Evolutionary conservation across 2,888 invertebrate species (phyloP).

Genomic region (Volucella inflata): DNA sequence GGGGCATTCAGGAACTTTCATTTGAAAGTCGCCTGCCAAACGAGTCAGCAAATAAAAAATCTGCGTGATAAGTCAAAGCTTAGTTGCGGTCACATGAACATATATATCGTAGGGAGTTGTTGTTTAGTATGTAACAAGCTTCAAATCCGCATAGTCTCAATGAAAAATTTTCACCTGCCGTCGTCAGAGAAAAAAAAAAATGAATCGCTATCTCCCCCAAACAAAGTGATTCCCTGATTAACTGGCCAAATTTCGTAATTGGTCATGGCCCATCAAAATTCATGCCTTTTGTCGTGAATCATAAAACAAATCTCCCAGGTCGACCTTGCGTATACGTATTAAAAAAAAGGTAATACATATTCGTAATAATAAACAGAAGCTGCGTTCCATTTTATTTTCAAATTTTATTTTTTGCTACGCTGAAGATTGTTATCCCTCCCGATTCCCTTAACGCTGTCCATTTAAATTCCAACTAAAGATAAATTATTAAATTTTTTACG

Average conservation of each 20-base stretch:
- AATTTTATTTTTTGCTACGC: constrained; percentile 2
- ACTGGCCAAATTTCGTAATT: background rate
- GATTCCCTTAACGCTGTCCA: constrained; percentile 1
- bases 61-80: too few species aligned
- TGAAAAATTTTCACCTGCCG: background rate
- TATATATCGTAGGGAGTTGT: too few species aligned
- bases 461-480: constrained; percentile 23
- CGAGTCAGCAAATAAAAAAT: too few species aligned
- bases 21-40: too few species aligned
- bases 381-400: background rate
- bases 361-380: background rate
- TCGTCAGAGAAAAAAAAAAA: too few species aligned
- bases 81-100: too few species aligned
- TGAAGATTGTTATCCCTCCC: background rate
- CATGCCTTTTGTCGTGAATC: background rate
- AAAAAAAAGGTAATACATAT: constrained; percentile 6
- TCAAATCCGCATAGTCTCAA: too few species aligned
- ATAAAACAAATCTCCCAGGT: background rate
- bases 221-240: background rate
- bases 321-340: constrained; percentile 36
- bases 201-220: background rate
- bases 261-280: constrained; percentile 8
- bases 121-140: too few species aligned
- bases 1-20: too few species aligned
- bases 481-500: constrained; percentile 16